phyloP scores from a whole-genome alignment of 2,888 invertebrate genomes.

The Hermaeophaga mercurialis region DNA sequence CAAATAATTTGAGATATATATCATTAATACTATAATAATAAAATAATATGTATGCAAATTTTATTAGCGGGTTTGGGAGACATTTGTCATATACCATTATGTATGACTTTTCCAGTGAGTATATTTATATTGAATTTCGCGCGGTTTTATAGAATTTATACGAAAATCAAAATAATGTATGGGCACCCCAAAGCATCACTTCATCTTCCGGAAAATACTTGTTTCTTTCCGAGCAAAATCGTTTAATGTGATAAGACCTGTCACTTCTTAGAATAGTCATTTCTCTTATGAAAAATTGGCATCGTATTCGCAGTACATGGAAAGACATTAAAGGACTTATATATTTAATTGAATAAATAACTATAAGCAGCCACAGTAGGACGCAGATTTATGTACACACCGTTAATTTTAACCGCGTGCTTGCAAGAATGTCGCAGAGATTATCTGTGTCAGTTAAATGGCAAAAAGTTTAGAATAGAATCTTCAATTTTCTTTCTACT shows the following conservation, averaged over 20 bases:
- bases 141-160: no score
- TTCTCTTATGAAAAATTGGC: not conserved
- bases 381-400: constrained; percentile 25
- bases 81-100: no score
- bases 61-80: no score
- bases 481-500: constrained; percentile 31
- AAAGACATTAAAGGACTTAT: constrained; percentile 22
- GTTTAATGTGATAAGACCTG: not conserved
- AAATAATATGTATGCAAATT: no score
- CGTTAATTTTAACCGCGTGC: constrained; percentile 34
- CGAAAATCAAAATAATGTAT: no score
- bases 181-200: constrained; percentile 5
- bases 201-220: constrained; percentile 10
- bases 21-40: no score
- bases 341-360: constrained; percentile 35
- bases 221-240: not conserved
- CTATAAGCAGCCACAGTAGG: constrained; percentile 32
- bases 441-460: constrained; percentile 32
- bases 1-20: no score
- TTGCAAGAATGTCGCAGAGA: constrained; percentile 32
- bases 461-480: constrained; percentile 35
- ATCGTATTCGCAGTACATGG: not conserved
- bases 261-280: not conserved
- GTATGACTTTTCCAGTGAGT: no score
- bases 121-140: no score